These are phyloP conservation scores for Glossophaga mutica DNA, from an alignment of 2,797 vertebrate species.

Conservation along the genomic window DNA sequence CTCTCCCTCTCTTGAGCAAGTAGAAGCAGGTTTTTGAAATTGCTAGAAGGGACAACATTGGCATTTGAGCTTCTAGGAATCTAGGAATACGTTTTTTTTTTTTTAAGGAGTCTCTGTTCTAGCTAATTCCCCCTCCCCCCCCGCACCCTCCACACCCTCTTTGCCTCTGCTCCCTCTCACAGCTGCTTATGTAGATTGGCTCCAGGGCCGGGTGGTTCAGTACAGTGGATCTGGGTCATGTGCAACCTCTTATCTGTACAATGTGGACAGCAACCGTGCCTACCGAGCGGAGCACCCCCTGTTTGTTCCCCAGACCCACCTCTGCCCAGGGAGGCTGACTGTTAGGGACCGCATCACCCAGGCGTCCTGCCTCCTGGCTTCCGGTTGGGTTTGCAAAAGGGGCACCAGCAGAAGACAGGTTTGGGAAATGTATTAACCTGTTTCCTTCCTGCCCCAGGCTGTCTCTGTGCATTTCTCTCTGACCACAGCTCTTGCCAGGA, in stretches of 20 bases:
- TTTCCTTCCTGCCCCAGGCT: not conserved
- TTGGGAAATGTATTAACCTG: not conserved
- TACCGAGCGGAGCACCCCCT: not conserved
- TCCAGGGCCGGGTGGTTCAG: not conserved
- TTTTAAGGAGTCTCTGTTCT: not conserved
- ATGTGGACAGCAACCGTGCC: not conserved
- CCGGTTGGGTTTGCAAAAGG: not conserved
- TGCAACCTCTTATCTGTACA: not conserved
- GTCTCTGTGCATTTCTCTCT: not conserved
- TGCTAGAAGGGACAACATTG: not conserved
- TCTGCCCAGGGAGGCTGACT: not conserved
- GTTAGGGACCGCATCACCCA: not conserved
- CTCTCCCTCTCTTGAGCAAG: not conserved
- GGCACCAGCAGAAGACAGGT: not conserved
- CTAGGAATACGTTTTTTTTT: not conserved
- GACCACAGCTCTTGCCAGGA: not conserved
- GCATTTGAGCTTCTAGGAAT: not conserved
- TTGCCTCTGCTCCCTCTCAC: rapidly evolving
- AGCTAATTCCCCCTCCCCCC: rapidly evolving
- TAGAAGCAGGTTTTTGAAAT: not conserved
- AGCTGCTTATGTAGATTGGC: not conserved
- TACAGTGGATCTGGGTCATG: rapidly evolving
- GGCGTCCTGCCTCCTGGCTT: not conserved
- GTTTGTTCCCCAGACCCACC: not conserved
- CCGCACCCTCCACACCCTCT: no score